Conservation (phyloP, 2,888 invertebrate species). For the Cylindroiulus punctatus region DNA sequence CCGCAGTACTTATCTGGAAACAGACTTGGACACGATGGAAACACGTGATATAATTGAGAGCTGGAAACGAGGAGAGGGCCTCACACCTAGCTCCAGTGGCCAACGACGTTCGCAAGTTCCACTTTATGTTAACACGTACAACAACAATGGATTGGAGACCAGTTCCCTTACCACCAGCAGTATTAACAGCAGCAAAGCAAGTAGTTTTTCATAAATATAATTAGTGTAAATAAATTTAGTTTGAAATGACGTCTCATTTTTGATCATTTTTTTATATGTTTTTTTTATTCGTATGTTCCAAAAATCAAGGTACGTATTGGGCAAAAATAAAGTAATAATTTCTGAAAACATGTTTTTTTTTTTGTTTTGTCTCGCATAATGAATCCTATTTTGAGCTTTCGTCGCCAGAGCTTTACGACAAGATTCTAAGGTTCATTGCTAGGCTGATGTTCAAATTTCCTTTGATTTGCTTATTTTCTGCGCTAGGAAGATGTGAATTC, state of each 20-base stretch:
- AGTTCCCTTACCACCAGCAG: conserved; percentile 21
- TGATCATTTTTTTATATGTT: not conserved
- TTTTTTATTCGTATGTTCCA: not conserved
- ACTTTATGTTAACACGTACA: conserved; percentile 77
- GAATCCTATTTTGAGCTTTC: no score
- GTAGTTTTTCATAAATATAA: not conserved
- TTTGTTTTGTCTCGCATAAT: no score
- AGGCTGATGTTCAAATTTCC: not conserved
- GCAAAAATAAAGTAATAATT: not conserved
- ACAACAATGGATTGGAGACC: conserved; percentile 42
- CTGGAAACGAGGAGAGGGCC: conserved; percentile 53
- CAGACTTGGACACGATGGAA: conserved; percentile 85
- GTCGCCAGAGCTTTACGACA: not conserved
- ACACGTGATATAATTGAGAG: conserved; percentile 71
- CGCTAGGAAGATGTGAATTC: conserved; percentile 53
- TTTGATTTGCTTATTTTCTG: not conserved
- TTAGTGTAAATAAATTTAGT: not conserved
- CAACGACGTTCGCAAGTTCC: conserved; percentile 66
- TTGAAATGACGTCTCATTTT: not conserved
- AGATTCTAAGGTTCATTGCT: not conserved
- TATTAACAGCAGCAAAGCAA: conserved; percentile 46
- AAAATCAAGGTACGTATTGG: not conserved
- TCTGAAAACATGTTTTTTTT: no score
- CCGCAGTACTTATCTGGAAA: conserved; percentile 84
- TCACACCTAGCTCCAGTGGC: conserved; percentile 58